A percentile compares a stretch with the other conserved stretches of the same genome.
These are phyloP conservation scores for Altica lythri DNA, from an alignment of 2,888 invertebrate species.

Conservation along the genomic window DNA sequence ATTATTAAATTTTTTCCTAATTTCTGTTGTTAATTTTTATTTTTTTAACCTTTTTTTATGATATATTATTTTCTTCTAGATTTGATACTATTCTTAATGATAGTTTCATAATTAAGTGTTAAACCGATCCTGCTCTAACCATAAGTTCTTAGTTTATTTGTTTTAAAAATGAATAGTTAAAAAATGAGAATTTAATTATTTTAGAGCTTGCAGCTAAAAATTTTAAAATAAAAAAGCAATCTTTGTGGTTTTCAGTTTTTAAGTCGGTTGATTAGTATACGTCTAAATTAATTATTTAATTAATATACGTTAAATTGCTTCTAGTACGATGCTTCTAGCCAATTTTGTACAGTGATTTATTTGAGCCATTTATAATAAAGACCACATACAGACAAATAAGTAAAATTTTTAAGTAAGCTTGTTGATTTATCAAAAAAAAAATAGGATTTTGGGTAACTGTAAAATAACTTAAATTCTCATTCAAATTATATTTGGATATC, in stretches of 20 bases:
- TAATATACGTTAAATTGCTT: slow-evolving; percentile 8
- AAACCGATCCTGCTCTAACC: neutral
- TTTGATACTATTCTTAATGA: no score
- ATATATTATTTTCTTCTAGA: no score
- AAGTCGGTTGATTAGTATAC: slow-evolving; percentile 9
- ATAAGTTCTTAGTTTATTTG: slow-evolving; percentile 8
- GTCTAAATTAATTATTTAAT: slow-evolving; percentile 11
- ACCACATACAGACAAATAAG: no score
- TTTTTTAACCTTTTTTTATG: no score
- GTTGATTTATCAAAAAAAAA: no score
- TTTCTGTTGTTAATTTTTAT: no score
- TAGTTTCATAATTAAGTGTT: neutral
- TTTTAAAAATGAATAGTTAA: slow-evolving; percentile 8
- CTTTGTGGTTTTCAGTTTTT: slow-evolving; percentile 6
- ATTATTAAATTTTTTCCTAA: no score
- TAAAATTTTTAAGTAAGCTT: no score
- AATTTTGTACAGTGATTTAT: slow-evolving; percentile 7
- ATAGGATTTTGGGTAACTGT: no score
- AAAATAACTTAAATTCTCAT: no score
- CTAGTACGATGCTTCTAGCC: neutral
- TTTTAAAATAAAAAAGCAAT: slow-evolving; percentile 6
- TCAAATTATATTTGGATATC: no score
- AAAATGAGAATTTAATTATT: slow-evolving; percentile 12
- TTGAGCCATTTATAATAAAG: slow-evolving; percentile 1
- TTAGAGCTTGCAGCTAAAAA: slow-evolving; percentile 4